Conservation (phyloP, 2,113 vertebrate genomes). For the Nothobranchius furzeri region DNA sequence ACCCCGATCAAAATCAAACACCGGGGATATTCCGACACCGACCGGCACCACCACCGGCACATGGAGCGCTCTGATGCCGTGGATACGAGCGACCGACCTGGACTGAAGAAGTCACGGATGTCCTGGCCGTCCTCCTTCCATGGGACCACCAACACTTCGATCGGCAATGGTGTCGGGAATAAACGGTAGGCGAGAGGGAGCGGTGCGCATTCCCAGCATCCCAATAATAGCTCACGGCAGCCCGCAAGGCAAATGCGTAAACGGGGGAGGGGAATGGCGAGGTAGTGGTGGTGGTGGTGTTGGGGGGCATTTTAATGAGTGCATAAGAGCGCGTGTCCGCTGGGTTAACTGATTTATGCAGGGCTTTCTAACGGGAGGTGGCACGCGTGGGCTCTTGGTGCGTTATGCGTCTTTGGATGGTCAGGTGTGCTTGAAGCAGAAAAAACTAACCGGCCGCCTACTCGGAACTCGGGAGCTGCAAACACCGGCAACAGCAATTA, state of each 20-base stretch:
- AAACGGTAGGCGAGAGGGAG: conserved; percentile 77
- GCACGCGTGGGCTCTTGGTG: conserved; percentile 75
- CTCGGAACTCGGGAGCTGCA: conserved; percentile 57
- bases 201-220: conserved; percentile 46
- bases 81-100: conserved; percentile 91
- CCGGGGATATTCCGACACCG: conserved; percentile 86
- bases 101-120: conserved; percentile 91
- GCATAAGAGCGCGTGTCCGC: conserved; percentile 65
- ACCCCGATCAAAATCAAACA: conserved; percentile 88
- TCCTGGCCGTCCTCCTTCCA: conserved; percentile 97
- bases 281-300: no score
- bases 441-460: conserved; percentile 56
- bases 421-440: conserved; percentile 55
- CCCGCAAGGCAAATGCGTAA: conserved; percentile 70
- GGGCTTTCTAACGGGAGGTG: conserved; percentile 68
- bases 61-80: conserved; percentile 94
- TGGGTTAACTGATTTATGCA: conserved; percentile 71
- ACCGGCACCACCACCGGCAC: conserved; percentile 84
- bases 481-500: conserved; percentile 31
- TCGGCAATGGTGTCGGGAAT: conserved; percentile 79
- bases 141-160: conserved; percentile 84
- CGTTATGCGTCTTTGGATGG: conserved; percentile 73
- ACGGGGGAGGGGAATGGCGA: conserved; percentile 26
- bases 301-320: conserved; percentile 54
- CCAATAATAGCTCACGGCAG: conserved; percentile 58